Percentiles rank a stretch among this genome's conserved stretches.
Conservation (phyloP, 1,140 invertebrate genomes). For the Brachionus plicatilis region DNA sequence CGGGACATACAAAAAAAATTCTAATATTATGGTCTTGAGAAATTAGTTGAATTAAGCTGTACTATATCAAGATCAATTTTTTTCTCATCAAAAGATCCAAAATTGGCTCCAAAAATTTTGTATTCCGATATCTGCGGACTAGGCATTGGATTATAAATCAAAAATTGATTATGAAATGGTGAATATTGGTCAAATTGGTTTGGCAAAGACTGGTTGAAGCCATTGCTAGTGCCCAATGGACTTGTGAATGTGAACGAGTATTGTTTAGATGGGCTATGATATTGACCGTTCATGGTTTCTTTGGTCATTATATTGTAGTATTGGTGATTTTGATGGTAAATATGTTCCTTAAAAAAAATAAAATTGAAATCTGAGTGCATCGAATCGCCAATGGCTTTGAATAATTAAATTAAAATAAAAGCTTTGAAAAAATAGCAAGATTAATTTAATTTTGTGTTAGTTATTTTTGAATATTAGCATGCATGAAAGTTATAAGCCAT, state of each 20-base stretch:
- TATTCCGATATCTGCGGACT: not conserved
- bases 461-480: not conserved
- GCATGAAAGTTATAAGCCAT: not conserved
- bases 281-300: not conserved
- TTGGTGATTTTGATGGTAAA: conserved; percentile 14
- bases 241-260: not conserved
- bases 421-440: not conserved
- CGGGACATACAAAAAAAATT: not conserved
- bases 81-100: conserved; percentile 10
- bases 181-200: not conserved
- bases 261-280: not conserved
- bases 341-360: not conserved
- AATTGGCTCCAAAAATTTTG: conserved; percentile 25
- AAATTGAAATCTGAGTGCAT: not conserved
- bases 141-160: not conserved
- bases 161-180: not conserved
- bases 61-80: conserved; percentile 30
- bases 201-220: not conserved
- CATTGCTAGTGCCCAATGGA: not conserved
- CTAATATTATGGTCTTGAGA: not conserved
- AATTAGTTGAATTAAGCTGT: not conserved
- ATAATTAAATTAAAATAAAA: conserved; percentile 3
- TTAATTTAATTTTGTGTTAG: not conserved
- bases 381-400: not conserved
- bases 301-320: not conserved